A percentile compares a stretch with the other conserved stretches of the same genome.
These are phyloP conservation scores for Icerya purchasi DNA, from an alignment of 2,888 invertebrate genomes.

Conservation along the genomic window DNA sequence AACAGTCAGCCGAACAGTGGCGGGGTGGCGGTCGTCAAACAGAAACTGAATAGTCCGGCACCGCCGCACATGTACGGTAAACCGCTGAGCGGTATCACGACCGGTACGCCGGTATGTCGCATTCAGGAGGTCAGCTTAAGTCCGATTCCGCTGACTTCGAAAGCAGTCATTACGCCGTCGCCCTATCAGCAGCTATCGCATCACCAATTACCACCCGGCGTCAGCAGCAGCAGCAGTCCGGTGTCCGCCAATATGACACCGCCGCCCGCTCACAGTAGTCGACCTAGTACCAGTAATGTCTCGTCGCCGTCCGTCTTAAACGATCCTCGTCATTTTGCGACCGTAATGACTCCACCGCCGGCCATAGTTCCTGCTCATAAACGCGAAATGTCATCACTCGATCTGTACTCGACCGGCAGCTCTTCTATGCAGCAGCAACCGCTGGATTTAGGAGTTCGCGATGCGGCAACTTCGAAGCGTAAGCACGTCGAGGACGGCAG, in stretches of 20 bases:
- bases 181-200: conserved; percentile 32
- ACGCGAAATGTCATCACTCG: conserved; percentile 20
- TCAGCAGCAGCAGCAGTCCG: conserved; percentile 11
- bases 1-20: background rate
- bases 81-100: conserved; percentile 32
- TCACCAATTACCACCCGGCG: conserved; percentile 23
- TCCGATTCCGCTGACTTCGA: conserved; percentile 35
- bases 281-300: conserved; percentile 12
- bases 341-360: too few relatives aligned
- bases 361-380: background rate
- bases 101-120: conserved; percentile 33
- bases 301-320: background rate
- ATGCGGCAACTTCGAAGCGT: background rate
- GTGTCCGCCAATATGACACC: conserved; percentile 24
- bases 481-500: too few relatives aligned
- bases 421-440: conserved; percentile 42
- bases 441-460: conserved; percentile 44
- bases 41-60: conserved; percentile 54
- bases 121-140: conserved; percentile 23
- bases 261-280: conserved; percentile 31
- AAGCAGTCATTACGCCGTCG: conserved; percentile 30
- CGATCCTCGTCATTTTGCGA: background rate
- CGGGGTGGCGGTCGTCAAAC: conserved; percentile 25
- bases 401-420: conserved; percentile 23
- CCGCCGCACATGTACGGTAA: conserved; percentile 56